These are phyloP conservation scores for Thomomys bottae DNA, from an alignment of 2,113 vertebrate species.

Conservation along the genomic window DNA sequence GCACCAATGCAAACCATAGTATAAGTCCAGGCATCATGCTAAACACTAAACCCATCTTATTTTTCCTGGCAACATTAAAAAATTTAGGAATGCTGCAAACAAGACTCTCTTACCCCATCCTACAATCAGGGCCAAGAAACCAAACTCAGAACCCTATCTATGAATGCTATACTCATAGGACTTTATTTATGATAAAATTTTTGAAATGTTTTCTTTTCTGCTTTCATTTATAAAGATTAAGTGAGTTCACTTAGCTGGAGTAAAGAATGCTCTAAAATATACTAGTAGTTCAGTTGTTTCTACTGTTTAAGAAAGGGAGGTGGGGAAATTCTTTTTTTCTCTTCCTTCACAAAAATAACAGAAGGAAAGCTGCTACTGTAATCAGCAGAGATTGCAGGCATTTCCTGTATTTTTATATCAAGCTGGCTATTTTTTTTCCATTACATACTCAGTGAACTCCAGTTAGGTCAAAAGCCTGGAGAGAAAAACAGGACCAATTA, in stretches of 20 bases:
- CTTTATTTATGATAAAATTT: constrained; percentile 57
- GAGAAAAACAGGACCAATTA: constrained; percentile 85
- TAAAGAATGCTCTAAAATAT: constrained; percentile 66
- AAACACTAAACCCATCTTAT: neutral
- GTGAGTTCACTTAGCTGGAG: constrained; percentile 70
- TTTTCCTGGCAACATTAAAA: neutral
- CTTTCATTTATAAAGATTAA: constrained; percentile 63
- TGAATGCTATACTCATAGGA: constrained; percentile 29
- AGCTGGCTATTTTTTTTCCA: constrained; percentile 92
- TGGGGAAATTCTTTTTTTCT: neutral
- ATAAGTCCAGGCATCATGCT: neutral
- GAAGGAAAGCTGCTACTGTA: constrained; percentile 87
- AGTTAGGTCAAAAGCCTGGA: constrained; percentile 82
- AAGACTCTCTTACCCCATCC: neutral
- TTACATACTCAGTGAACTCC: constrained; percentile 89
- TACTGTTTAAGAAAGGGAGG: constrained; percentile 67
- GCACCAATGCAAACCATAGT: neutral
- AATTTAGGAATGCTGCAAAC: constrained; percentile 9
- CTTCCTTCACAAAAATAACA: constrained; percentile 79
- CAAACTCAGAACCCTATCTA: constrained; percentile 4
- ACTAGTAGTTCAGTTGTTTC: constrained; percentile 76
- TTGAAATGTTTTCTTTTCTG: constrained; percentile 17
- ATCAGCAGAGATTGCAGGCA: constrained; percentile 91
- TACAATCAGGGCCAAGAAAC: neutral
- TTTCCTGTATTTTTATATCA: constrained; percentile 94